phyloP scores from a whole-genome alignment of 2,888 invertebrate species.

The Harpagoxenus sublaevis region DNA sequence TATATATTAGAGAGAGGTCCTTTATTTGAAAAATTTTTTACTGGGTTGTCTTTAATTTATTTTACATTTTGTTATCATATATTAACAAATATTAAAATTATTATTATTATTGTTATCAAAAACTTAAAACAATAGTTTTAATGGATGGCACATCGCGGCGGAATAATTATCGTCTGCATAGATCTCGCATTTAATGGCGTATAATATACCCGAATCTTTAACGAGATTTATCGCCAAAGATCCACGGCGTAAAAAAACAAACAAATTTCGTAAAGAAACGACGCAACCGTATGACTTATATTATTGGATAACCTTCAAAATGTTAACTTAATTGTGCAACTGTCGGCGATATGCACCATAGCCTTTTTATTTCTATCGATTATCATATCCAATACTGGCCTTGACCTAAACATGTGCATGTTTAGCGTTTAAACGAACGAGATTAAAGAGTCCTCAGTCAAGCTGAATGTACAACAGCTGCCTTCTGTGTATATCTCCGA shows the following conservation, averaged over 20 bases:
- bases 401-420: slow-evolving; percentile 32
- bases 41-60: not conserved
- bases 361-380: slow-evolving; percentile 33
- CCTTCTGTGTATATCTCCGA: slow-evolving; percentile 4
- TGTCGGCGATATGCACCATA: slow-evolving; percentile 23
- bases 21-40: not conserved
- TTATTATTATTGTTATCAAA: not conserved
- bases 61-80: not conserved
- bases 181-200: not conserved
- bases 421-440: slow-evolving; percentile 35
- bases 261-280: not conserved
- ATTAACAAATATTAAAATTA: not conserved
- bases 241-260: not conserved
- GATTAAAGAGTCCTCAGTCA: slow-evolving; percentile 43
- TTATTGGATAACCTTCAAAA: slow-evolving; percentile 15
- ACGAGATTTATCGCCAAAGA: not conserved
- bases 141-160: not conserved
- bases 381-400: slow-evolving; percentile 36
- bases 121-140: slow-evolving; percentile 11
- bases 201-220: not conserved
- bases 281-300: not conserved
- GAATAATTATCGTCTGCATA: not conserved
- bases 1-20: too few relatives aligned
- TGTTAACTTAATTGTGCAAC: slow-evolving; percentile 33
- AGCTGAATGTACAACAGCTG: slow-evolving; percentile 15